Conservation (phyloP, 2,797 vertebrate species). For the Typhlichthys eigenmanni region DNA sequence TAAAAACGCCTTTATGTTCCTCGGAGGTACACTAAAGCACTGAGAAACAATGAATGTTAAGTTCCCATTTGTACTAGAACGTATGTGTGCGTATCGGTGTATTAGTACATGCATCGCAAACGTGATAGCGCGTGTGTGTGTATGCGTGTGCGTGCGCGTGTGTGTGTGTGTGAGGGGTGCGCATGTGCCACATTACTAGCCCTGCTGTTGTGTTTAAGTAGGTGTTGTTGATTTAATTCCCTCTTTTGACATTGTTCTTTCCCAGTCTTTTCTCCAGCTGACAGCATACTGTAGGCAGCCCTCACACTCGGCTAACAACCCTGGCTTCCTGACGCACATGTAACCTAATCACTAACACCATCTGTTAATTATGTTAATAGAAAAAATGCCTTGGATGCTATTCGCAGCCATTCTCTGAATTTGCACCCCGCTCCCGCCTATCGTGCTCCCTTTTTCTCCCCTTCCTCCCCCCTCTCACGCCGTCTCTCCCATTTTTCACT, state of each 20-base stretch:
- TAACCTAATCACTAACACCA: slow-evolving; percentile 81
- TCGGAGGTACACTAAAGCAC: slow-evolving; percentile 59
- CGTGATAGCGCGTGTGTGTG: slow-evolving; percentile 23
- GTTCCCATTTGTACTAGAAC: slow-evolving; percentile 55
- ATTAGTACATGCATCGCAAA: slow-evolving; percentile 1
- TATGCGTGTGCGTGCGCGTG: slow-evolving; percentile 39
- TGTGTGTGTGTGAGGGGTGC: background rate
- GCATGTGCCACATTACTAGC: background rate
- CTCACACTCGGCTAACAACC: slow-evolving; percentile 75
- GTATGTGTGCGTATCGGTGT: slow-evolving; percentile 21
- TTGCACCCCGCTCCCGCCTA: slow-evolving; percentile 30
- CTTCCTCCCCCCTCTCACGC: slow-evolving; percentile 61
- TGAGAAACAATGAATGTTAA: slow-evolving; percentile 69
- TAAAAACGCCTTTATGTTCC: slow-evolving; percentile 71
- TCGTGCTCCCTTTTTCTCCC: slow-evolving; percentile 61
- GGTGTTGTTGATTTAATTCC: slow-evolving; percentile 72
- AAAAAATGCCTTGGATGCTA: slow-evolving; percentile 74
- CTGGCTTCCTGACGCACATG: slow-evolving; percentile 73
- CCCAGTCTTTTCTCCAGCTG: slow-evolving; percentile 56
- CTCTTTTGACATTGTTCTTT: slow-evolving; percentile 69
- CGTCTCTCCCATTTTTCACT: background rate
- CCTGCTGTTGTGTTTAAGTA: slow-evolving; percentile 29
- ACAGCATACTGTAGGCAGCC: slow-evolving; percentile 60
- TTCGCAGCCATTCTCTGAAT: slow-evolving; percentile 73
- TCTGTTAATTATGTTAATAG: slow-evolving; percentile 83